Evolutionary conservation across 2,113 vertebrate species (phyloP).

Genomic region (Cebus imitator): DNA sequence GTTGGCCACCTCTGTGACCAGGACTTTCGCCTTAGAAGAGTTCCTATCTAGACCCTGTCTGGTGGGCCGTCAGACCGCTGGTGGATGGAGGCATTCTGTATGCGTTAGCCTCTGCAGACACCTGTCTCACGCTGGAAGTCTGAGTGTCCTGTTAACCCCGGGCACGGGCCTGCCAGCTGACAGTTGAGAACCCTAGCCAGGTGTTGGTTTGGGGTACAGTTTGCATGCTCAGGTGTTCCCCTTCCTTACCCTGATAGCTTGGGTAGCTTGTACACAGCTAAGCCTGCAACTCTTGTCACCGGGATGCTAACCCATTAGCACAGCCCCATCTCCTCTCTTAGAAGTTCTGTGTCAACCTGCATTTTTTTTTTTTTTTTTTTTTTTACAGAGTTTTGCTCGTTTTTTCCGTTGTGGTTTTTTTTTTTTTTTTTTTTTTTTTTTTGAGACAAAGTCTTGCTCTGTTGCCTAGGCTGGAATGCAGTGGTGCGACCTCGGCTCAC

Average conservation of each 20-base stretch:
- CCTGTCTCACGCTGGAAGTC: neutral
- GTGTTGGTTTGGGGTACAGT: neutral
- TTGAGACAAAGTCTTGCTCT: too few species aligned
- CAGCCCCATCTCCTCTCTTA: neutral
- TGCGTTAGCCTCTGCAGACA: neutral
- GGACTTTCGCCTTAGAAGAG: neutral
- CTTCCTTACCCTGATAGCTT: neutral
- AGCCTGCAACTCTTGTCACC: neutral
- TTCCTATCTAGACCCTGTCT: neutral
- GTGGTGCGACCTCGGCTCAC: rapidly evolving
- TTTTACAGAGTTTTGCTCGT: too few species aligned
- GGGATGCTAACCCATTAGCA: neutral
- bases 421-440: too few species aligned
- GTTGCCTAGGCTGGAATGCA: too few species aligned
- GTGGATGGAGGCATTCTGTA: neutral
- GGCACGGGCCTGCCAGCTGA: neutral
- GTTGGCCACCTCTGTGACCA: neutral
- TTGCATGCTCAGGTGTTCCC: neutral
- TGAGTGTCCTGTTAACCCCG: neutral
- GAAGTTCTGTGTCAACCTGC: neutral
- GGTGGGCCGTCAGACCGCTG: neutral
- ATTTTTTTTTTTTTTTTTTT: too few species aligned
- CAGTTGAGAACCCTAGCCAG: neutral
- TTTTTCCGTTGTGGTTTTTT: too few species aligned
- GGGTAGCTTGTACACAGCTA: neutral